Percentiles rank a stretch among this genome's conserved stretches.
Conservation (phyloP, 2,113 vertebrate genomes). For the Hippolais icterina region DNA sequence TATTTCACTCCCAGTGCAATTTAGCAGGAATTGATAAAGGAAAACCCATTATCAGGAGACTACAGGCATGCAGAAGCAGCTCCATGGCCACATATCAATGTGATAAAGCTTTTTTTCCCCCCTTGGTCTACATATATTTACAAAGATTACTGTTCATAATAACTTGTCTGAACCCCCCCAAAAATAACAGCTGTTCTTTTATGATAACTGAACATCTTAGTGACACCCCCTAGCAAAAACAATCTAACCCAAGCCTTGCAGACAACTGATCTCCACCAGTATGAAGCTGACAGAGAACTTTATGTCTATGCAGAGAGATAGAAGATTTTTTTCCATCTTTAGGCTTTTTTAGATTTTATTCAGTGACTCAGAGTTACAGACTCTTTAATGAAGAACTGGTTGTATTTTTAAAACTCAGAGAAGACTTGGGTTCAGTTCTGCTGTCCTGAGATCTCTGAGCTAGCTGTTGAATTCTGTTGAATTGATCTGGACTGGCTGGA, state of each 20-base stretch:
- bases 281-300: not conserved
- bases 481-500: not conserved
- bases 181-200: not conserved
- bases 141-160: not conserved
- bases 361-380: not conserved
- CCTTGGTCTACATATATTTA: not conserved
- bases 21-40: not conserved
- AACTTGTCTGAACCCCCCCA: not conserved
- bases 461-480: not conserved
- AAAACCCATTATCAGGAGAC: not conserved
- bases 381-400: not conserved
- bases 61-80: fast-evolving
- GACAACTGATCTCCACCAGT: not conserved
- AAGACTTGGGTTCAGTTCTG: not conserved
- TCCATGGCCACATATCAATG: fast-evolving
- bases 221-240: not conserved
- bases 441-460: not conserved
- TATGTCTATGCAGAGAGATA: not conserved
- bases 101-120: not conserved
- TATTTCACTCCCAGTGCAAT: not conserved
- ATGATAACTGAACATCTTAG: not conserved
- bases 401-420: not conserved
- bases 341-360: not conserved
- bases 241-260: not conserved
- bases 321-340: not conserved